Percentiles rank a stretch among this genome's conserved stretches.
phyloP scores from a whole-genome alignment of 2,888 invertebrate species.

The Tetragonisca angustula region DNA sequence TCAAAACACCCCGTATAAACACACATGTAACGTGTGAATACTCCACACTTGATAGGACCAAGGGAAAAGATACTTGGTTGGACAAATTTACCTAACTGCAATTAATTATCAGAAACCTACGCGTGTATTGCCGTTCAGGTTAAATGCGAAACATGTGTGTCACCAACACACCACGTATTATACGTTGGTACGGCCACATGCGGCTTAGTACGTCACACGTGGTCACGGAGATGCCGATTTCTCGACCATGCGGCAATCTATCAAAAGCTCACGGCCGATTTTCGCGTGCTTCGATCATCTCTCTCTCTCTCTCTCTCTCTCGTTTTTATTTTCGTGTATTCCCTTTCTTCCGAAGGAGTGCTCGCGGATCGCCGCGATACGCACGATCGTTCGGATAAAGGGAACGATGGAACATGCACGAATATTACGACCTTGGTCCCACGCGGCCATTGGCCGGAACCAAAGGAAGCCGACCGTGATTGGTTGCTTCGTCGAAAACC shows the following conservation, averaged over 20 bases:
- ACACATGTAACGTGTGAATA: no score
- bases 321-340: conserved; percentile 26
- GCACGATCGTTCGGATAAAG: background rate
- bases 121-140: no score
- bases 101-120: no score
- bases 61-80: no score
- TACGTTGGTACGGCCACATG: background rate
- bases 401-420: conserved; percentile 70
- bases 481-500: conserved; percentile 52
- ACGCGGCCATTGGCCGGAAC: conserved; percentile 81
- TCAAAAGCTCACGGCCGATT: conserved; percentile 65
- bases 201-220: conserved; percentile 30
- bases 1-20: no score
- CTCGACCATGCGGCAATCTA: conserved; percentile 32
- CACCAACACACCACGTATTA: background rate
- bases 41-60: no score
- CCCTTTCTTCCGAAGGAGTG: background rate
- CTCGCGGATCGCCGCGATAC: conserved; percentile 4
- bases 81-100: no score
- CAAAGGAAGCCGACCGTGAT: conserved; percentile 73
- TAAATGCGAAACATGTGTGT: no score
- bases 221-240: conserved; percentile 36
- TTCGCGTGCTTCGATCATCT: conserved; percentile 40
- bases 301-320: no score
- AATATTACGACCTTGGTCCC: conserved; percentile 80